phyloP scores from a whole-genome alignment of 2,797 vertebrate species.

The Pangasius krempfi region DNA sequence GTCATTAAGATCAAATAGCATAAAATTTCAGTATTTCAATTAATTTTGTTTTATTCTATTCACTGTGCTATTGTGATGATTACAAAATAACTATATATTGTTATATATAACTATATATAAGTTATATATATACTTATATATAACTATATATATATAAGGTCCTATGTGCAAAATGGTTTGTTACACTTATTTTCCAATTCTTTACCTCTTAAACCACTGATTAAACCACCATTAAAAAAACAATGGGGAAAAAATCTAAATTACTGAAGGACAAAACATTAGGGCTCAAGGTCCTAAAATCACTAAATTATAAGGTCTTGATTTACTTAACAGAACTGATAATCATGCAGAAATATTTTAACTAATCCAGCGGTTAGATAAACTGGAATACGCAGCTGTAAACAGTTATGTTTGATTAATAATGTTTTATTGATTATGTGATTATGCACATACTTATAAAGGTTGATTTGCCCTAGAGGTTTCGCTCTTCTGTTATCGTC shows the following conservation, averaged over 20 bases:
- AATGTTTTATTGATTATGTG: not conserved
- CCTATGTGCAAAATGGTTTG: not conserved
- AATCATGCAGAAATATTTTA: not conserved
- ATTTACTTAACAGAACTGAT: not conserved
- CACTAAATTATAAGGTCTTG: not conserved
- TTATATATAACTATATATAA: too few species aligned
- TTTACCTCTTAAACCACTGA: not conserved
- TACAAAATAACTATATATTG: not conserved
- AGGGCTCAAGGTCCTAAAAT: not conserved
- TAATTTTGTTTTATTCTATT: not conserved
- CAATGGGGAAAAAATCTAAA: not conserved
- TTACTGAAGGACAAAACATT: not conserved
- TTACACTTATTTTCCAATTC: not conserved
- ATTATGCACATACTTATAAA: constrained; percentile 41
- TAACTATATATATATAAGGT: not conserved
- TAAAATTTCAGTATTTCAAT: not conserved
- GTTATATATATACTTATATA: too few species aligned
- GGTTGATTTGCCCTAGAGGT: constrained; percentile 34
- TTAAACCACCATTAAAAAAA: not conserved
- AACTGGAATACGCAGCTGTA: not conserved
- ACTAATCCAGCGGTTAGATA: not conserved
- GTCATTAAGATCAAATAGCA: not conserved
- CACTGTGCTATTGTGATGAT: not conserved
- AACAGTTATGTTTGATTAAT: not conserved
- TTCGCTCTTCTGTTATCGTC: constrained; percentile 37